Base-by-base conservation (phyloP, 1,140 invertebrate genomes). In the Trissolcus basalis region DNA sequence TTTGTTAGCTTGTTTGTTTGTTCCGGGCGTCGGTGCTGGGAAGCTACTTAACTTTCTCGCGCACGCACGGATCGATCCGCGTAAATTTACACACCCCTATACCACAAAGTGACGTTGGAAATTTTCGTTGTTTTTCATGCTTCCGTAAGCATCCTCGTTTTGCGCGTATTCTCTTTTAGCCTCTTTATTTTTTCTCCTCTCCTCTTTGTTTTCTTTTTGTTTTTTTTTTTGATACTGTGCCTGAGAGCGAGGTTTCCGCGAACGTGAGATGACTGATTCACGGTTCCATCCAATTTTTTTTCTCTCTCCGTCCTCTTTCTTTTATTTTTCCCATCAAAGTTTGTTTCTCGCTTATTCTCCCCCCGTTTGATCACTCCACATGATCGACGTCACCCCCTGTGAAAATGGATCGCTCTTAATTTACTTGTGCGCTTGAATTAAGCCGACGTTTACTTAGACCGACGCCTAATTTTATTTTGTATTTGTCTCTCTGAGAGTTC, bases 1-100 rank as follows among this genome's bases (percentile, higher is more conserved):
- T 80, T 84, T 82, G 78, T 60, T 77, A 68, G 79, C 75, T 81
- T 83, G 82, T 81, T 81, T 84, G 83, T 85, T 85, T 84, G 82
- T 83, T 84, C 82, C 81, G 82, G 78, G 81, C 82, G 82, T 81
- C 81, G 80, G 65, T 80, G 73, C 70, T 68, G 75, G 72, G 81
- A 69, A 71, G 78, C 73, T 80, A 80, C 78, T 80, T 80, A 74
- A 74, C 75, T 79, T 79, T 63, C 75, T 74, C 69, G 69, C 58
- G 58, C 64, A 68, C 73, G 50, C 77, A 72, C 63, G 60, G 74
- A 84, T 85, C 82, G 82, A 84, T 85, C 81, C 80, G 80, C 78
- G 75, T 78, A 80, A 80, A 81, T 80, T 81, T 82, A 76, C 80
- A 70, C 83, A 78, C 78, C 79, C 71, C 78, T 78, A 69, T 77